These are phyloP conservation scores for Yponomeuta evonymella DNA, from an alignment of 2,888 invertebrate genomes.

Conservation along the genomic window DNA sequence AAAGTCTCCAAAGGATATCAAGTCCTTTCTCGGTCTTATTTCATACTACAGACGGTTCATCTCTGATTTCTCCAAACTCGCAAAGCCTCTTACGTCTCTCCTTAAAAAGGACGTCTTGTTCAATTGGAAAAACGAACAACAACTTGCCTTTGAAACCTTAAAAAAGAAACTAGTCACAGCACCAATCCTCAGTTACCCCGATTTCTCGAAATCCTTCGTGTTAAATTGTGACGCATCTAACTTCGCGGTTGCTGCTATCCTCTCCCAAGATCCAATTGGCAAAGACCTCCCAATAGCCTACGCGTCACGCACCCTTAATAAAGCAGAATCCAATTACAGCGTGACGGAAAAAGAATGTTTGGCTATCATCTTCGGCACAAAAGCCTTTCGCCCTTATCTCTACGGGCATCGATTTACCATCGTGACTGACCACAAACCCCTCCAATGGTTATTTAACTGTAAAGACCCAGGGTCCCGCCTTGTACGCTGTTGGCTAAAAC, in stretches of 20 bases:
- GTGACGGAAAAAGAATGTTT: neutral
- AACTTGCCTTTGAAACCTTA: slow-evolving; percentile 18
- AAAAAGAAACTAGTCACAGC: slow-evolving; percentile 16
- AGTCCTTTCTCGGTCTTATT: neutral
- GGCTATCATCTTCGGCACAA: slow-evolving; percentile 20
- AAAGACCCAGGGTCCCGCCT: slow-evolving; percentile 19
- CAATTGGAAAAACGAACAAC: slow-evolving; percentile 18
- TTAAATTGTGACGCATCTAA: slow-evolving; percentile 32
- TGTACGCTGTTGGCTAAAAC: slow-evolving; percentile 21
- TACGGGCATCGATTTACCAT: slow-evolving; percentile 21
- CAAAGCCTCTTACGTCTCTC: slow-evolving; percentile 21
- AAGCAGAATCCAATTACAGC: slow-evolving; percentile 27
- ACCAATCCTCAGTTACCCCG: slow-evolving; percentile 19
- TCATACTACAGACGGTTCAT: slow-evolving; percentile 5
- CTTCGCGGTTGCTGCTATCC: too few species aligned
- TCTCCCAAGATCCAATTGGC: too few species aligned
- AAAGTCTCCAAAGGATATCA: neutral
- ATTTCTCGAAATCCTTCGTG: slow-evolving; percentile 28
- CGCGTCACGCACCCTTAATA: slow-evolving; percentile 29
- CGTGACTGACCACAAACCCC: slow-evolving; percentile 20
- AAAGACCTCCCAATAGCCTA: slow-evolving; percentile 22
- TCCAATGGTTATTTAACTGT: slow-evolving; percentile 16
- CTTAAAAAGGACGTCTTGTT: slow-evolving; percentile 9
- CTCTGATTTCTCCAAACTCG: slow-evolving; percentile 26
- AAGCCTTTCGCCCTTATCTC: slow-evolving; percentile 24